Conservation (phyloP, 2,888 invertebrate genomes). For the Tenthredo scrophulariae region DNA sequence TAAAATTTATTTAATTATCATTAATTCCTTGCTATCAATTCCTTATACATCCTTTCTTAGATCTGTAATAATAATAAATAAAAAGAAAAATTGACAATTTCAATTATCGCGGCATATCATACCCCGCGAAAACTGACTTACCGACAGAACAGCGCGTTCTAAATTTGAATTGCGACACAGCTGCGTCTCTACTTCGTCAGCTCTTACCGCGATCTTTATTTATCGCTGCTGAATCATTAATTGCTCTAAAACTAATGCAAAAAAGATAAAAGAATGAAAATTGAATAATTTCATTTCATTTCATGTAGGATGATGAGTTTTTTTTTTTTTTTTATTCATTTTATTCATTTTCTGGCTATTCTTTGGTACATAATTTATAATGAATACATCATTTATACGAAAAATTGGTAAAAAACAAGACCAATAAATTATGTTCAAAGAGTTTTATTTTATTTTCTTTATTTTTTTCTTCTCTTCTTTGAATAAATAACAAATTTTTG, state of each 20-base stretch:
- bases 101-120: background rate
- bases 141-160: background rate
- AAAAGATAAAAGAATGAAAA: background rate
- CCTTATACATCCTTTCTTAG: background rate
- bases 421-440: too few relatives aligned
- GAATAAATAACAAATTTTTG: background rate
- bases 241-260: background rate
- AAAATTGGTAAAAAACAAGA: too few relatives aligned
- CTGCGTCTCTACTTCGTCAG: background rate
- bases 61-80: background rate
- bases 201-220: background rate
- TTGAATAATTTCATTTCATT: background rate
- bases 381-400: too few relatives aligned
- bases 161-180: constrained; percentile 4
- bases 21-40: background rate
- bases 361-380: too few relatives aligned
- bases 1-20: background rate
- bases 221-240: background rate
- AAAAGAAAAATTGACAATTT: background rate
- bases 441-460: background rate
- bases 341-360: background rate
- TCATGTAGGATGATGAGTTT: background rate
- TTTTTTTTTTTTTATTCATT: background rate
- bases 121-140: background rate
- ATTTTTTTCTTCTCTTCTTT: background rate